Evolutionary conservation across 2,113 vertebrate species (phyloP).

Genomic region (Trichomycterus rosablanca): DNA sequence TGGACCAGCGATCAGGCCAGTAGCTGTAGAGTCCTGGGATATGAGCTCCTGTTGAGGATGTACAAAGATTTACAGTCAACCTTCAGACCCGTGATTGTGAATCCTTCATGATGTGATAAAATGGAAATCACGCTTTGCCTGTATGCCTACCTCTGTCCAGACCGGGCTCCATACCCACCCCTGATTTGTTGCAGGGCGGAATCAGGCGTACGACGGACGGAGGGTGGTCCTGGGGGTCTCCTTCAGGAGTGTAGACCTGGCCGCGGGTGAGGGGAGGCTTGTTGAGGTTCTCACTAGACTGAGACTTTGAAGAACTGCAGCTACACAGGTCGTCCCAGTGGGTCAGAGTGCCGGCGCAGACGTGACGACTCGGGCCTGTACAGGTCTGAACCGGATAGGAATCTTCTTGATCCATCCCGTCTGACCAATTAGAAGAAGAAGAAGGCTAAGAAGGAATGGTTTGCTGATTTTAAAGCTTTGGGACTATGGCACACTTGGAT

Average conservation of each 20-base stretch:
- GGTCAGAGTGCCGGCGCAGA: slow-evolving; percentile 53
- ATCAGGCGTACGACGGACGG: slow-evolving; percentile 63
- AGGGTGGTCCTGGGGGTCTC: slow-evolving; percentile 55
- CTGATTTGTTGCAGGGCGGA: slow-evolving; percentile 43
- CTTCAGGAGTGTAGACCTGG: slow-evolving; percentile 52
- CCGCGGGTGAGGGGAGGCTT: slow-evolving; percentile 53
- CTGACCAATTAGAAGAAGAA: slow-evolving; percentile 33
- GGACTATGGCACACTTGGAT: too few relatives aligned
- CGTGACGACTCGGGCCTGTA: slow-evolving; percentile 54
- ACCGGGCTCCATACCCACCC: slow-evolving; percentile 42
- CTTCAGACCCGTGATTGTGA: too few relatives aligned
- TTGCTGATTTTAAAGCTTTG: too few relatives aligned
- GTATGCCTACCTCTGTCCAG: slow-evolving; percentile 46
- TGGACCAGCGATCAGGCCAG: slow-evolving; percentile 71
- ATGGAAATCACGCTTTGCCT: too few relatives aligned
- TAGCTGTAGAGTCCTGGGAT: slow-evolving; percentile 71
- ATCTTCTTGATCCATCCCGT: slow-evolving; percentile 73
- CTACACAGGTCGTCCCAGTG: slow-evolving; percentile 70
- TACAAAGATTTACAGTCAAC: too few relatives aligned
- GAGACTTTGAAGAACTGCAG: slow-evolving; percentile 72
- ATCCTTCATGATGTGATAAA: too few relatives aligned
- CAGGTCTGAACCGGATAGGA: slow-evolving; percentile 66
- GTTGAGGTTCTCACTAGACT: slow-evolving; percentile 68
- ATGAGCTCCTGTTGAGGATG: slow-evolving; percentile 62
- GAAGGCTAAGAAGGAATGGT: too few relatives aligned